Evolutionary conservation across 2,113 vertebrate genomes (phyloP), one percentile per base, ranked within the genome.

Genomic region (Scortum barcoo): DNA sequence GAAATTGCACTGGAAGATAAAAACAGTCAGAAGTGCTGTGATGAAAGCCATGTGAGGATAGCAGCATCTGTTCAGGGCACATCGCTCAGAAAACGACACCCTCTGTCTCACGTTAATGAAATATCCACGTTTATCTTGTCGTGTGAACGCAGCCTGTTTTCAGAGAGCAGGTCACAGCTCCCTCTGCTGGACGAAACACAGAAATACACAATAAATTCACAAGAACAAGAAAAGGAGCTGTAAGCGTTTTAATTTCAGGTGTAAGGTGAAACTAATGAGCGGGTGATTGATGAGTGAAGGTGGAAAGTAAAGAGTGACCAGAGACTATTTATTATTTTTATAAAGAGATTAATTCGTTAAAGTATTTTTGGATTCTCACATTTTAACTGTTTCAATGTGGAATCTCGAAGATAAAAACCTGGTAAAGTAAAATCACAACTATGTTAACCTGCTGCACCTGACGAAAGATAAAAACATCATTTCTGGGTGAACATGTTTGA

Each of bases 151-250:
- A 19, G n/a, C 69, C 10, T 40, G 14, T 38, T 30, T 30, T 10
- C n/a, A 24, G 2, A 22, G 3, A 19, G 54, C 3, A 14, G 42
- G 8, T 70, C 46, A 86, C 72, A 51, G 0, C 76, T 19, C 86
- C 87, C 86, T 71, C 89, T 88, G 72, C 81, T 90, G 92, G 84
- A 56, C 5, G 16, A 30, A 53, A 46, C n/a, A n/a, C 3, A n/a
- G 13, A 42, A 40, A 40, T 0, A 36, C 50, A 60, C 24, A 3
- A 2, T 8, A 13, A 60, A 2, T 54, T 19, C 19, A 7, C 19
- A 50, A 19, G 48, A 50, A 7, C 14, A 20, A 50, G 7, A 22
- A 33, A 33, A 10, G 28, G 8, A 60, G 16, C 57, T 10, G 28
- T 20, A 8, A 58, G 10, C 28, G 0, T n/a, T 40, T 7, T 13